phyloP scores from a whole-genome alignment of 2,797 vertebrate genomes.

The Benthosema pterotum region DNA sequence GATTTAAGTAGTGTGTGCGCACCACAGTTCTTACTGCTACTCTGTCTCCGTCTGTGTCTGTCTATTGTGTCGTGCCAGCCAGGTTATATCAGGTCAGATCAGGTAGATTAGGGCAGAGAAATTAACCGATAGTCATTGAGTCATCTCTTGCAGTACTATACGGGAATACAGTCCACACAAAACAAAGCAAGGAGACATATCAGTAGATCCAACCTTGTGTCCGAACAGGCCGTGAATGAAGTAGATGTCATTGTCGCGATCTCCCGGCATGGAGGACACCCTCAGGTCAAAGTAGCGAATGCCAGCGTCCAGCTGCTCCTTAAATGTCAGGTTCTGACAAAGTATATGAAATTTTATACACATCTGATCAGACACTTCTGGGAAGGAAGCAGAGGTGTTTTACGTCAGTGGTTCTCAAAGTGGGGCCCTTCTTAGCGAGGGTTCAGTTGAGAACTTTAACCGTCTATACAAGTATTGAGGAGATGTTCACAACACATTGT shows the following conservation, averaged over 20 bases:
- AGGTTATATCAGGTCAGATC: too few relatives aligned
- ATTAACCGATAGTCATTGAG: slow-evolving; percentile 23
- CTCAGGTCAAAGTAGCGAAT: slow-evolving; percentile 98
- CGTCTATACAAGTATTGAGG: too few relatives aligned
- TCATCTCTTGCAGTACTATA: slow-evolving; percentile 1
- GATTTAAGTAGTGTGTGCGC: too few relatives aligned
- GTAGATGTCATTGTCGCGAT: slow-evolving; percentile 87
- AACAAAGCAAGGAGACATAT: background rate
- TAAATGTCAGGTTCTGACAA: slow-evolving; percentile 87
- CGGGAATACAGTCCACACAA: background rate
- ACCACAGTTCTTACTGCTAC: too few relatives aligned
- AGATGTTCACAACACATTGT: too few relatives aligned
- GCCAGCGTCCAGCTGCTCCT: slow-evolving; percentile 92
- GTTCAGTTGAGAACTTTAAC: too few relatives aligned
- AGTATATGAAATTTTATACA: background rate
- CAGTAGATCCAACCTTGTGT: slow-evolving; percentile 78
- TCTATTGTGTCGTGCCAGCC: slow-evolving; percentile 27
- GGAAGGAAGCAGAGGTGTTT: background rate
- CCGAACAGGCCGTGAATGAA: slow-evolving; percentile 98
- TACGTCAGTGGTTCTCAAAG: too few relatives aligned
- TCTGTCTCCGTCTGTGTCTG: slow-evolving; percentile 8
- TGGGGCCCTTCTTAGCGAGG: too few relatives aligned
- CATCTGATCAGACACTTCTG: slow-evolving; percentile 1
- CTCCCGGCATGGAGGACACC: slow-evolving; percentile 93
- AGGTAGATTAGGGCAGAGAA: slow-evolving; percentile 65